A percentile compares a stretch with the other conserved stretches of the same genome.
Evolutionary conservation across 2,888 invertebrate species (phyloP).

Genomic region (Hydraecia micacea): DNA sequence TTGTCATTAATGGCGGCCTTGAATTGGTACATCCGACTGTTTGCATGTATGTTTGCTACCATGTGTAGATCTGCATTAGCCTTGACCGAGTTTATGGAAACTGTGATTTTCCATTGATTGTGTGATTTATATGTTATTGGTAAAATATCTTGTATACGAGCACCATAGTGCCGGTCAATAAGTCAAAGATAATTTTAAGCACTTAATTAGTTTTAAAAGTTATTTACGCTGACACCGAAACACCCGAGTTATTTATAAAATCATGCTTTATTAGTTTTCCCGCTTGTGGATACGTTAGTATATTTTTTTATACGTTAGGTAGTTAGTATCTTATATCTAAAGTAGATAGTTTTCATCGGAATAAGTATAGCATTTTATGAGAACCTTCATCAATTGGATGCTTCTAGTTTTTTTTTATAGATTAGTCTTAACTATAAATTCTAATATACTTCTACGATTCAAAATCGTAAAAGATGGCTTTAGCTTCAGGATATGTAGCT

Average conservation of each 20-base stretch:
- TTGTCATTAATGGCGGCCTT: constrained; percentile 82
- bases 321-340: constrained; percentile 33
- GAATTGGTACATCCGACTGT: constrained; percentile 76
- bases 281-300: constrained; percentile 14
- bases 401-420: background rate
- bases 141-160: constrained; percentile 13
- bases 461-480: background rate
- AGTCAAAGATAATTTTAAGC: constrained; percentile 40
- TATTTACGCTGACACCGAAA: constrained; percentile 50
- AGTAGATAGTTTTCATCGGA: background rate
- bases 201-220: constrained; percentile 21
- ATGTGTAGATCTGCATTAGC: constrained; percentile 71
- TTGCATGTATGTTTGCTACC: constrained; percentile 63
- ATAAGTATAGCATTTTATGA: background rate
- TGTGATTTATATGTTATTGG: constrained; percentile 27
- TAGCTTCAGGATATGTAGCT: background rate
- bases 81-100: constrained; percentile 73
- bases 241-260: constrained; percentile 48
- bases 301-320: background rate
- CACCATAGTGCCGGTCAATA: constrained; percentile 22
- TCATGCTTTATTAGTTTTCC: constrained; percentile 61
- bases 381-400: background rate
- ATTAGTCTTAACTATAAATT: background rate
- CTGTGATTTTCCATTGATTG: constrained; percentile 48
- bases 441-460: background rate